These are phyloP conservation scores for Echinometra lucunter DNA, from an alignment of 53 echinoderm and acorn worm species.

Conservation along the genomic window DNA sequence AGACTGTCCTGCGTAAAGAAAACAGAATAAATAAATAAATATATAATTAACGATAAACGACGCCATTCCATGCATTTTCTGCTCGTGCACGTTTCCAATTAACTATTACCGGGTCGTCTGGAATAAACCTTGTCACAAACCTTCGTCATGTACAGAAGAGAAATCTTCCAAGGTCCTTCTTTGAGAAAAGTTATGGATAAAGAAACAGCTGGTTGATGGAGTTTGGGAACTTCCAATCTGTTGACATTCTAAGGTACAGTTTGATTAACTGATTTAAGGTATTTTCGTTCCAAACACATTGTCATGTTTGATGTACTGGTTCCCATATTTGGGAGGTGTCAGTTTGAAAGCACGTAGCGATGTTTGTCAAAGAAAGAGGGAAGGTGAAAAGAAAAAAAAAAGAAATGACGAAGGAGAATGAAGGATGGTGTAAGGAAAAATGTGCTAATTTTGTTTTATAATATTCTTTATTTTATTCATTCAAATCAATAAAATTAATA, in stretches of 20 bases:
- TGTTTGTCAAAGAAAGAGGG: not conserved
- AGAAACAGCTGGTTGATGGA: slow-evolving; percentile 15
- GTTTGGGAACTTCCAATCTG: not conserved
- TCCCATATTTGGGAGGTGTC: not conserved
- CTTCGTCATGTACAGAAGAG: not conserved
- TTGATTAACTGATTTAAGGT: not conserved
- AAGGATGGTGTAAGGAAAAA: not conserved
- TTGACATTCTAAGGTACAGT: not conserved
- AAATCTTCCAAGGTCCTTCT: not conserved
- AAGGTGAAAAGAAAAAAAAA: not conserved
- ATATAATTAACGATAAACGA: no score
- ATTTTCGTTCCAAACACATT: slow-evolving; percentile 1
- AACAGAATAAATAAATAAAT: no score
- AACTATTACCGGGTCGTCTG: no score
- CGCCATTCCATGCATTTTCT: no score
- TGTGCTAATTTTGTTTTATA: no score
- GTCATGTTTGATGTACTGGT: not conserved
- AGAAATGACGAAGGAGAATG: not conserved
- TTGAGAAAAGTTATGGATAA: not conserved
- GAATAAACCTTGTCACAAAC: no score
- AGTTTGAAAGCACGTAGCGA: not conserved
- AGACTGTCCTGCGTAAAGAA: no score
- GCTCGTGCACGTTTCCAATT: no score
- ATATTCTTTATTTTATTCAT: no score
- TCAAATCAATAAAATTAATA: no score